Evolutionary conservation across 2,888 invertebrate genomes (phyloP).

Genomic region (Notocelia uddmanniana): DNA sequence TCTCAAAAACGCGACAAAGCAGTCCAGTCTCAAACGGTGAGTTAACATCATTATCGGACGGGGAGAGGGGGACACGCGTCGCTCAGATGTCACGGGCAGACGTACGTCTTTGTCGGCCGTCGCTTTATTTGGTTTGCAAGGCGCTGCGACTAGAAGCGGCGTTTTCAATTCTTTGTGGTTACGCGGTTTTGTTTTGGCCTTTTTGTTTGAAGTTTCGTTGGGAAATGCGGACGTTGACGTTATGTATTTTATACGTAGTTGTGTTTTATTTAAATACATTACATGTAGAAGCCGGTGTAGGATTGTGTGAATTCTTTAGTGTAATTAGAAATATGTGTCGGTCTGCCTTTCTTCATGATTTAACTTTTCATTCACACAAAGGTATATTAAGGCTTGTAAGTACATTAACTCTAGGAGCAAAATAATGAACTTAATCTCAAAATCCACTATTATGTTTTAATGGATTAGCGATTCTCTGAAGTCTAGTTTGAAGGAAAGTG

Average conservation of each 20-base stretch:
- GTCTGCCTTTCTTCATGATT: background rate
- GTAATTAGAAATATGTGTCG: background rate
- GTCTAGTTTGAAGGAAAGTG: too few relatives aligned
- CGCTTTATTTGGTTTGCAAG: constrained; percentile 78
- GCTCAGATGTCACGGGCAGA: constrained; percentile 84
- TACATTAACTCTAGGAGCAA: too few relatives aligned
- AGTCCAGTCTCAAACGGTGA: constrained; percentile 77
- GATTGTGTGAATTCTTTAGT: background rate
- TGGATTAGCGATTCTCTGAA: too few relatives aligned
- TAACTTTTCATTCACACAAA: too few relatives aligned
- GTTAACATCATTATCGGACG: constrained; percentile 82
- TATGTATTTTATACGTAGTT: background rate
- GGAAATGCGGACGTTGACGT: constrained; percentile 19
- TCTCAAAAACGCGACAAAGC: constrained; percentile 81
- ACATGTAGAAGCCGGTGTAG: background rate
- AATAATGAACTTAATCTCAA: too few relatives aligned
- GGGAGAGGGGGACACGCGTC: constrained; percentile 78
- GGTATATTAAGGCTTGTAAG: too few relatives aligned
- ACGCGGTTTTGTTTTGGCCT: constrained; percentile 38
- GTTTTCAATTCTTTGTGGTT: constrained; percentile 55
- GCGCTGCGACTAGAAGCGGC: constrained; percentile 75
- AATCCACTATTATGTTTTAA: too few relatives aligned
- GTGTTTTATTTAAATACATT: background rate
- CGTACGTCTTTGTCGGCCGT: constrained; percentile 84
- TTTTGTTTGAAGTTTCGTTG: constrained; percentile 42